Evolutionary conservation across 2,888 invertebrate species (phyloP), one percentile per base, ranked within the genome.

Genomic region (Bimastos eiseni): DNA sequence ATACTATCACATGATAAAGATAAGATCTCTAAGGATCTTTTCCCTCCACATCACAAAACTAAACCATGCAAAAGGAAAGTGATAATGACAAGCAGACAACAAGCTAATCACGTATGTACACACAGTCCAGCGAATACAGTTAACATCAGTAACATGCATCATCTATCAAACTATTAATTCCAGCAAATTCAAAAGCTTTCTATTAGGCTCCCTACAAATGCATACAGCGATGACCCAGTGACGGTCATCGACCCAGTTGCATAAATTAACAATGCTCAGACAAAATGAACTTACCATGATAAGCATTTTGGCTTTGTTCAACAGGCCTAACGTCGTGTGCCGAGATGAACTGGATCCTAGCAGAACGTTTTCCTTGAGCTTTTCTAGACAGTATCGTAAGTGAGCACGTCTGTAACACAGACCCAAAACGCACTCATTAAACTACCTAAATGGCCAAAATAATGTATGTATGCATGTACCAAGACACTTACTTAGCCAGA

Each of bases 321-420:
- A 36, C 24, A 86, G 86, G 19, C 86, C 86, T 86, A 86, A 37
- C 36, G 86, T 86, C 86, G 86, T 86, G 24, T 86, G 86, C 24
- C 86, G 34, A 15, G 86, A 86, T 36, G 37, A 86, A 33, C 36
- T 86, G 36, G 86, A 86, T 36, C 86, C 86, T 6, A 86, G 86
- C 34, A 37, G 86, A 86, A 86, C 86, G 21, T 86, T 86, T 8
- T 86, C 86, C 86, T 86, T 86, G 36, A 86, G 86, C n/a, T 86
- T 86, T 86, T 86, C 86, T 34, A 86, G 37, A 86, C 86, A 86
- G 86, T 86, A 86, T 37, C 86, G 86, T 37, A 86, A 86, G 24
- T 86, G 86, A 36, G 86, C 86, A 19, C 86, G 19, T 19, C 86
- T 86, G 37, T 24, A 11, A 86, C 86, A 36, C 34, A 86, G 11